phyloP scores from a whole-genome alignment of 2,113 vertebrate species.

The Petroica traversi region DNA sequence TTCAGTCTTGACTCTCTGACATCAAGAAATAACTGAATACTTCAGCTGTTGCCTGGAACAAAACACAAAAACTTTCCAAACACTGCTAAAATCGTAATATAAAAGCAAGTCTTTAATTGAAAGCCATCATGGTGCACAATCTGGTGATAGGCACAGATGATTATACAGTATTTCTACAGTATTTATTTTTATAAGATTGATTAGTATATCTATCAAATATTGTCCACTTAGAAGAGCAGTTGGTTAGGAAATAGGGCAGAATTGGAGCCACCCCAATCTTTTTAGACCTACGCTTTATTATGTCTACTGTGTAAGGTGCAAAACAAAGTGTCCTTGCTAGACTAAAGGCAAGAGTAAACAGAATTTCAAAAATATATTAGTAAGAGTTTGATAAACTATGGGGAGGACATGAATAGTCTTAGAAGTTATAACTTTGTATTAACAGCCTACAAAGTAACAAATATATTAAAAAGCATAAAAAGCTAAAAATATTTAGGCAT shows the following conservation, averaged over 20 bases:
- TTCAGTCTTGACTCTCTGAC: neutral
- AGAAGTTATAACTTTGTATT: neutral
- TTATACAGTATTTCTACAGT: neutral
- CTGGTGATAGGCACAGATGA: neutral
- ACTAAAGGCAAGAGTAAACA: neutral
- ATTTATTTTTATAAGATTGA: neutral
- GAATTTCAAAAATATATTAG: neutral
- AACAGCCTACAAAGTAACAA: neutral
- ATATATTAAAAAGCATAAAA: neutral
- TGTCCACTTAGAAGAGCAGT: neutral
- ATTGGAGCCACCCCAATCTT: neutral
- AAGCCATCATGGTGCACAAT: neutral
- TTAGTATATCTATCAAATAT: neutral
- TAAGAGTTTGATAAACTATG: neutral
- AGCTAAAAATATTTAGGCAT: neutral
- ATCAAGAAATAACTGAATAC: neutral
- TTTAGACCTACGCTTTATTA: neutral
- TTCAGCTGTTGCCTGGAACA: neutral
- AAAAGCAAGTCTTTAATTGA: neutral
- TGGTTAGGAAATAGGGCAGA: no score
- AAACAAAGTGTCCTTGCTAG: neutral
- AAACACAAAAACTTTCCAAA: neutral
- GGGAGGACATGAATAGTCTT: neutral
- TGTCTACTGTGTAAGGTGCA: no score
- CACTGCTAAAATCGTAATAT: neutral